phyloP scores from a whole-genome alignment of 2,113 vertebrate genomes.

The Dicentrarchus labrax region DNA sequence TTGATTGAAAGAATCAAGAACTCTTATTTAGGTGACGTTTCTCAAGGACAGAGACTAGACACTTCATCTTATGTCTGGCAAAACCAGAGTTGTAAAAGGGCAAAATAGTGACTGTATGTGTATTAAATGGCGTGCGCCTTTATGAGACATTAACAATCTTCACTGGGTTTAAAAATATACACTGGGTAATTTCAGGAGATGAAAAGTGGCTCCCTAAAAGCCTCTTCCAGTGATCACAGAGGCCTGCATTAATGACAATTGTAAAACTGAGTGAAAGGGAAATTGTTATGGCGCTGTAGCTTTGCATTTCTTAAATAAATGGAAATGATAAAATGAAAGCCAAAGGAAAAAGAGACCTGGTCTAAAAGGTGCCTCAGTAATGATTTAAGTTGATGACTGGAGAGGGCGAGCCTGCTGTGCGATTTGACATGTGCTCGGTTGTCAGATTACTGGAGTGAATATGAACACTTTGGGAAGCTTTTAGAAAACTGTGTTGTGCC shows the following conservation, averaged over 20 bases:
- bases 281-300: constrained; percentile 20
- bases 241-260: constrained; percentile 54
- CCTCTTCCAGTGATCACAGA: constrained; percentile 38
- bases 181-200: constrained; percentile 33
- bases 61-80: neutral
- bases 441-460: neutral
- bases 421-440: neutral
- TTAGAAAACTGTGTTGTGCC: neutral
- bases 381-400: neutral
- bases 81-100: constrained; percentile 16
- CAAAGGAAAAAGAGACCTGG: neutral
- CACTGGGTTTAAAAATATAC: constrained; percentile 41
- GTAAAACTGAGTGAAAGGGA: constrained; percentile 54
- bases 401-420: neutral
- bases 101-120: neutral
- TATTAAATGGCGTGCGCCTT: neutral
- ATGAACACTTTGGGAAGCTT: constrained; percentile 25
- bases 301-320: constrained; percentile 50
- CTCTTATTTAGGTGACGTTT: constrained; percentile 24
- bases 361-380: constrained; percentile 40
- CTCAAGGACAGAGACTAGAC: constrained; percentile 23
- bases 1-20: constrained; percentile 33
- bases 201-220: constrained; percentile 61
- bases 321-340: constrained; percentile 46
- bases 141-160: constrained; percentile 31